Base-by-base conservation (phyloP, 2,888 invertebrate genomes). In the Cephalotes varians region DNA sequence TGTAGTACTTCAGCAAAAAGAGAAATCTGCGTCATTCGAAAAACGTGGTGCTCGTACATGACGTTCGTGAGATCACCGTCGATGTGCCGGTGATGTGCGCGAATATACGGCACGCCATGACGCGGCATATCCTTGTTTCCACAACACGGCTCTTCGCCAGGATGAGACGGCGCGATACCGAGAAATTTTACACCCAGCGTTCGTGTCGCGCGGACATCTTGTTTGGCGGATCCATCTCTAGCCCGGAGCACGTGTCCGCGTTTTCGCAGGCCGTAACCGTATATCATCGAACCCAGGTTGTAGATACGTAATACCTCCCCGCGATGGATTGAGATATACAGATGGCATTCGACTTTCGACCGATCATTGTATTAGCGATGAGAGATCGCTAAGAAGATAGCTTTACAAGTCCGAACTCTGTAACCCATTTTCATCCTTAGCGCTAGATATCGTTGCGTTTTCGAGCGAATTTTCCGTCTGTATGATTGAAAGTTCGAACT, bases 201-300 rank as follows among this genome's bases (percentile, higher is more conserved):
- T 37, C 49, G 56, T 37, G 74, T 71, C 49, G 28, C 34, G n/a
- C 28, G 47, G 44, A 74, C 60, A 74, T 80, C 80, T 80, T 74
- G 80, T 73, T 80, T 80, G 74, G 73, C 73, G 47, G 56, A 80
- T 73, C 73, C 80, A 60, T 60, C 37, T 77, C 69, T 80, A 74
- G 73, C 73, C 80, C 49, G 80, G 74, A 80, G 80, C 80, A 80
- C 80, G 80, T 80, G 80, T 74, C 15, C 74, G 60, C 60, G 80
- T 80, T 80, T 80, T 80, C 73, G 60, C 72, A 58, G 51, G 25
- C 51, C 79, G 64, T 67, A 54, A 74, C 49, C 21, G 80, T 73
- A 73, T 80, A 73, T 60, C 73, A 37, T 58, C 80, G 73, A 80
- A 44, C 60, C 4, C 74, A 47, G 21, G 56, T 77, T 56, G 37